phyloP scores from a whole-genome alignment of 2,888 invertebrate genomes.

The Nomada goodeniana region DNA sequence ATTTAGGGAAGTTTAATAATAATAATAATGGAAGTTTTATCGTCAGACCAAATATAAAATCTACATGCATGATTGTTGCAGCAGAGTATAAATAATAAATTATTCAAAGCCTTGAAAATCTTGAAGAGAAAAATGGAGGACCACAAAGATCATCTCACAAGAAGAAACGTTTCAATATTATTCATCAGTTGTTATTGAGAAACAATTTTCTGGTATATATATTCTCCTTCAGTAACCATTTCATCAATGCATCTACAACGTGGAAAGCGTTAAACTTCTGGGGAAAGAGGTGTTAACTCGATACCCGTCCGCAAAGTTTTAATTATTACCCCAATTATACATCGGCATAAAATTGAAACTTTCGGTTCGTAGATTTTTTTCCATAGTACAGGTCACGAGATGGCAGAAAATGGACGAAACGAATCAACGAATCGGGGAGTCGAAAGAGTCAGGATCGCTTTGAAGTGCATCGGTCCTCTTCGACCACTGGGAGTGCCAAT shows the following conservation, averaged over 20 bases:
- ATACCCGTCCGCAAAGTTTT: background rate
- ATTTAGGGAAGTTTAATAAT: too few relatives aligned
- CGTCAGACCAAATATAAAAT: too few relatives aligned
- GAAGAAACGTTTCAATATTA: background rate
- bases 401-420: slow-evolving; percentile 44
- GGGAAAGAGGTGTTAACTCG: background rate
- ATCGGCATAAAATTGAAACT: background rate
- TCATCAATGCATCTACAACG: too few relatives aligned
- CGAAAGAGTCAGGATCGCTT: slow-evolving; percentile 42
- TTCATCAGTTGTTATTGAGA: background rate
- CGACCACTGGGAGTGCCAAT: slow-evolving; percentile 72
- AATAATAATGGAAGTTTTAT: too few relatives aligned
- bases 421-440: slow-evolving; percentile 39
- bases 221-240: too few relatives aligned
- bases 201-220: too few relatives aligned
- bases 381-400: slow-evolving; percentile 10
- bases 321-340: slow-evolving; percentile 27
- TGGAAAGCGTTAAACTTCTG: background rate
- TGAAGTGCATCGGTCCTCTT: slow-evolving; percentile 58
- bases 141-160: background rate
- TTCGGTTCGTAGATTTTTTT: slow-evolving; percentile 4
- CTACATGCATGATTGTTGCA: too few relatives aligned
- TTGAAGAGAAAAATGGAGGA: background rate
- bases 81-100: too few relatives aligned
- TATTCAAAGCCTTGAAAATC: too few relatives aligned